A percentile compares a stretch with the other conserved stretches of the same genome.
Conservation (phyloP, 2,888 invertebrate species). For the Arrhopalites spinosus region DNA sequence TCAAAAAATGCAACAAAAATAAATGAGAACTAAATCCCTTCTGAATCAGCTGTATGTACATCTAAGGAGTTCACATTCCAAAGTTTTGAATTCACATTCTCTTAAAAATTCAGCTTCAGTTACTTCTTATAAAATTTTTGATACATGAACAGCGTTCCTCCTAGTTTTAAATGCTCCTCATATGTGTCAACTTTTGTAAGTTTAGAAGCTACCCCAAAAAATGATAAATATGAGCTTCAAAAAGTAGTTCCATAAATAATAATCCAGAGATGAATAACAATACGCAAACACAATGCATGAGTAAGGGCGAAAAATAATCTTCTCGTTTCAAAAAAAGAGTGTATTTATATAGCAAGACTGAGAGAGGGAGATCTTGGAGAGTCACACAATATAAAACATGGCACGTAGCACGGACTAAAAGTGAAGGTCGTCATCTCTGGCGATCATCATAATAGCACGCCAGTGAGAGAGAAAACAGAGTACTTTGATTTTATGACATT, state of each 20-base stretch:
- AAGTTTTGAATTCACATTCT: too few relatives aligned
- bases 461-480: neutral
- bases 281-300: conserved; percentile 1
- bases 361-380: too few relatives aligned
- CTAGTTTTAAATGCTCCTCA: neutral
- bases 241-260: conserved; percentile 22
- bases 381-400: too few relatives aligned
- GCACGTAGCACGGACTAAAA: too few relatives aligned
- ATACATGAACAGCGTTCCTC: neutral
- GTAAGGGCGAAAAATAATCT: conserved; percentile 7
- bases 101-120: too few relatives aligned
- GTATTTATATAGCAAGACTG: too few relatives aligned
- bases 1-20: too few relatives aligned
- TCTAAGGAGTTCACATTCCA: too few relatives aligned
- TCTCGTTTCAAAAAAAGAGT: neutral
- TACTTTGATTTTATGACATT: conserved; percentile 41
- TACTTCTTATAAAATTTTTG: too few relatives aligned
- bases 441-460: conserved; percentile 15
- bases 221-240: conserved; percentile 19
- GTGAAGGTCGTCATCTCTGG: neutral
- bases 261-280: neutral
- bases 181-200: neutral
- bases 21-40: too few relatives aligned
- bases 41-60: too few relatives aligned
- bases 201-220: conserved; percentile 10